phyloP scores from a whole-genome alignment of 1,140 invertebrate genomes.

The Solen grandis region DNA sequence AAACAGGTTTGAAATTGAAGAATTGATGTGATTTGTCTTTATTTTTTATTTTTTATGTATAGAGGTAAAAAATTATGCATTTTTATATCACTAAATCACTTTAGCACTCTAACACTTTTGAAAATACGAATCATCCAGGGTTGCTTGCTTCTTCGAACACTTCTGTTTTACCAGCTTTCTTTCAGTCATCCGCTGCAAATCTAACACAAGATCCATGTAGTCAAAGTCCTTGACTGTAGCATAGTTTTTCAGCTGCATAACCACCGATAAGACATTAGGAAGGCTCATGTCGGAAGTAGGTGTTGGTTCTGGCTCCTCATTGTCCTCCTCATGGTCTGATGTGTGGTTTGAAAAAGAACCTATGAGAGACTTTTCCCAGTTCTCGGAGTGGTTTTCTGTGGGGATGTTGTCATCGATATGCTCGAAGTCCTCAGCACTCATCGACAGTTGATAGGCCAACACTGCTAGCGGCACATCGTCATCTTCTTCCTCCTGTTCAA shows the following conservation, averaged over 20 bases:
- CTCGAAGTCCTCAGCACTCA: background rate
- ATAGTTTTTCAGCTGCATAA: background rate
- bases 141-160: background rate
- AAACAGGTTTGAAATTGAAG: too few species aligned
- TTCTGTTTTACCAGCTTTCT: background rate
- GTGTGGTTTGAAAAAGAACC: too few species aligned
- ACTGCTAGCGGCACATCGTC: background rate
- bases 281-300: too few species aligned
- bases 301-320: too few species aligned
- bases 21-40: too few species aligned
- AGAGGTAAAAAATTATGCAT: too few species aligned
- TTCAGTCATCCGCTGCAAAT: constrained; percentile 4
- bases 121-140: background rate
- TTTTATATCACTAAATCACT: too few species aligned
- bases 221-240: background rate
- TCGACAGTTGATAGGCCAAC: background rate
- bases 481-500: background rate
- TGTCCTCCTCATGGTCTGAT: too few species aligned
- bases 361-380: too few species aligned
- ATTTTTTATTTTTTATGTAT: too few species aligned
- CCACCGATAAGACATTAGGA: too few species aligned
- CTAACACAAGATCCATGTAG: background rate
- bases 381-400: background rate
- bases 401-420: too few species aligned
- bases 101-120: background rate